These are phyloP conservation scores for Xanthostigma xanthostigma DNA, from an alignment of 2,888 invertebrate genomes.

Conservation along the genomic window DNA sequence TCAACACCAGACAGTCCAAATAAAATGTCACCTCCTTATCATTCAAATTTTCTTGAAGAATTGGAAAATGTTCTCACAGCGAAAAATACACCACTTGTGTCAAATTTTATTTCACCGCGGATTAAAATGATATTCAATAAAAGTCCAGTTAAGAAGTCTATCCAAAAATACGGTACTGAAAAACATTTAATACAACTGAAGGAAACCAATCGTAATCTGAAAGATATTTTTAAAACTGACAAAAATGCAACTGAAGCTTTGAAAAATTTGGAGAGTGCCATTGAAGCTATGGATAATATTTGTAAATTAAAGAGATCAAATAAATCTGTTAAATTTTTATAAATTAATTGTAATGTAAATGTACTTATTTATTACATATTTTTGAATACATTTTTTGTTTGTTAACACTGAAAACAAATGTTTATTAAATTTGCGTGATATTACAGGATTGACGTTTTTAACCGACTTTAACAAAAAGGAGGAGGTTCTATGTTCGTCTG, in stretches of 20 bases:
- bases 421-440: too few species aligned
- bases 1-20: constrained; percentile 24
- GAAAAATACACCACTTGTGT: constrained; percentile 12
- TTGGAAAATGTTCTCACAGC: constrained; percentile 31
- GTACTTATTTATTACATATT: background rate
- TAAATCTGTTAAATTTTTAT: background rate
- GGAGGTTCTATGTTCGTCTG: too few species aligned
- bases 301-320: background rate
- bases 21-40: constrained; percentile 27
- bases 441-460: too few species aligned
- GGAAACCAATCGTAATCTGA: background rate
- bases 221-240: background rate
- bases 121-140: background rate
- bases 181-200: background rate
- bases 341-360: too few species aligned
- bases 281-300: background rate
- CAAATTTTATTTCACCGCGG: background rate
- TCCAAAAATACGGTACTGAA: background rate
- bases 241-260: background rate
- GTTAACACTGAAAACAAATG: background rate
- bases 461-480: too few species aligned
- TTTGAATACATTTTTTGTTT: background rate
- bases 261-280: background rate
- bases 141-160: background rate
- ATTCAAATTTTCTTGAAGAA: constrained; percentile 35